Evolutionary conservation across 1,140 invertebrate genomes (phyloP).

Genomic region (Magallana gigas): DNA sequence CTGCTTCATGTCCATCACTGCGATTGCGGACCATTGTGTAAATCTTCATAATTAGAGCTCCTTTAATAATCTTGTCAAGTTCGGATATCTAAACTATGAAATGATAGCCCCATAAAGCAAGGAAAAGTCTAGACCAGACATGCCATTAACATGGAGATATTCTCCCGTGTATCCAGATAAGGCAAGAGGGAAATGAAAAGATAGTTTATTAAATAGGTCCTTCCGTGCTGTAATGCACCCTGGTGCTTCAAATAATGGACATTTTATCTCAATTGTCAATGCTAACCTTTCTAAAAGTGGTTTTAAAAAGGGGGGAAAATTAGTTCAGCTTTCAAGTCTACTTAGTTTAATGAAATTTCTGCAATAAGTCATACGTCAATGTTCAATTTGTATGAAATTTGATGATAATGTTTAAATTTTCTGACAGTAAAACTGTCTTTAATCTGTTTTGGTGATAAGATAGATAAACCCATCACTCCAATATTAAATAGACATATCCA

Average conservation of each 20-base stretch:
- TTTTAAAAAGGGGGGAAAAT: background rate
- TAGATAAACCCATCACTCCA: background rate
- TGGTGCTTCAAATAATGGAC: background rate
- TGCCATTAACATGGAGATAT: background rate
- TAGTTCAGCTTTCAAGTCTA: background rate
- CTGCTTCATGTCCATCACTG: background rate
- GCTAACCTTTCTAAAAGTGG: background rate
- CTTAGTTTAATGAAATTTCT: background rate
- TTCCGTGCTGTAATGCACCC: background rate
- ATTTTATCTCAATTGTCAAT: background rate
- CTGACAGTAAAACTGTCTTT: background rate
- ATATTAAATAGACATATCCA: background rate
- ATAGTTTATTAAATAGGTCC: too few relatives aligned
- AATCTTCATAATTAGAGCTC: background rate
- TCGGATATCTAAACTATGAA: conserved; percentile 3
- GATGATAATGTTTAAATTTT: background rate
- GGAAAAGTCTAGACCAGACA: background rate
- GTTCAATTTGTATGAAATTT: background rate
- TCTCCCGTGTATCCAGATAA: background rate
- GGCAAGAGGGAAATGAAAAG: background rate
- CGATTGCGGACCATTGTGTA: background rate
- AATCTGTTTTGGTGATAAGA: background rate
- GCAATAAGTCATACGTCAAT: background rate
- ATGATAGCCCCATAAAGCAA: background rate
- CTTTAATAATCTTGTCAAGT: conserved; percentile 14